A percentile compares a stretch with the other conserved stretches of the same genome.
These are phyloP conservation scores for Hylaea fasciaria DNA, from an alignment of 2,888 invertebrate genomes.

Conservation along the genomic window DNA sequence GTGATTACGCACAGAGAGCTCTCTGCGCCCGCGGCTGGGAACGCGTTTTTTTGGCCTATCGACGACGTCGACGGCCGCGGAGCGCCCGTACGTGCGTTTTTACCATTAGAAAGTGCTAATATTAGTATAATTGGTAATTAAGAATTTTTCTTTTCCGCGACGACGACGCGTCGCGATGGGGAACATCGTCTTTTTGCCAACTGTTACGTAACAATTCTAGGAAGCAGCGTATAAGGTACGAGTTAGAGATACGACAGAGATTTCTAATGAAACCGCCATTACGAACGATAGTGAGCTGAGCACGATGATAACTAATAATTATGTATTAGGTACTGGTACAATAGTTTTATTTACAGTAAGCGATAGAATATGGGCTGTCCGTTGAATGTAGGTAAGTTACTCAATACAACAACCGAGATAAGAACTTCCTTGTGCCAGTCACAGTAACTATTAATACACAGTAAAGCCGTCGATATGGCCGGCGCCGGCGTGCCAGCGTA, in stretches of 20 bases:
- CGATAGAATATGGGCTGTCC: neutral
- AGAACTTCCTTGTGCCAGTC: no score
- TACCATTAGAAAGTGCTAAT: constrained; percentile 52
- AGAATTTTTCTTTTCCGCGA: constrained; percentile 46
- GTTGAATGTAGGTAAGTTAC: no score
- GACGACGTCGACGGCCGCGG: constrained; percentile 8
- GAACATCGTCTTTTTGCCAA: constrained; percentile 22
- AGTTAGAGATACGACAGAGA: constrained; percentile 6
- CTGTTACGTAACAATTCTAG: constrained; percentile 14
- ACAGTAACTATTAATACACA: neutral
- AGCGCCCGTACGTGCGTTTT: constrained; percentile 42
- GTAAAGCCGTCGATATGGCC: no score
- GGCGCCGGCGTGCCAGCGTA: no score
- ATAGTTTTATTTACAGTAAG: no score
- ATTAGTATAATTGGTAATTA: constrained; percentile 50
- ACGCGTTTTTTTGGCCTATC: constrained; percentile 48
- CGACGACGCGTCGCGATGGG: constrained; percentile 26
- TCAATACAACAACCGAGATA: no score
- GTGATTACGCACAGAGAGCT: constrained; percentile 36
- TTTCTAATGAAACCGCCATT: constrained; percentile 6
- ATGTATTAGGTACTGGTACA: no score
- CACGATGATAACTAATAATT: no score
- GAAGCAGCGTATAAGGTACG: constrained; percentile 10
- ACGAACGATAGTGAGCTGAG: neutral
- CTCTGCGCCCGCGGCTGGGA: constrained; percentile 48